phyloP scores from a whole-genome alignment of 2,797 vertebrate species.

The Etheostoma nigrum region DNA sequence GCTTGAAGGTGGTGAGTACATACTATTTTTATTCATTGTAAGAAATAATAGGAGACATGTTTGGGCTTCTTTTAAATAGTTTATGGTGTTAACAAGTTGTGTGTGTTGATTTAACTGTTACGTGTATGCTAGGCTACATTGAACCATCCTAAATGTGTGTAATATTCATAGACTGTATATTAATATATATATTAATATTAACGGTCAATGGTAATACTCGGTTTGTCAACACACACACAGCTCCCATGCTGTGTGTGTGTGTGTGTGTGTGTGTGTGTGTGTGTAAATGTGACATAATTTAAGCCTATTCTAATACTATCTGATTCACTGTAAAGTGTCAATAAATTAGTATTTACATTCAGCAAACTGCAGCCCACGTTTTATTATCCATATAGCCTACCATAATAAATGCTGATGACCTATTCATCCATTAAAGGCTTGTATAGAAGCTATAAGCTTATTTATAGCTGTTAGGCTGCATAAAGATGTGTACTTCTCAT shows the following conservation, averaged over 20 bases:
- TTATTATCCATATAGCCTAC: neutral
- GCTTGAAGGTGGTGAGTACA: conserved; percentile 70
- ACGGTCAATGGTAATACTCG: no score
- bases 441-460: neutral
- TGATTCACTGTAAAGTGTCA: neutral
- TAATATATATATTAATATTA: no score
- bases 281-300: neutral
- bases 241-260: neutral
- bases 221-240: neutral
- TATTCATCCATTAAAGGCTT: neutral
- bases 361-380: neutral
- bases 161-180: no score
- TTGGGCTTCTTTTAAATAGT: neutral
- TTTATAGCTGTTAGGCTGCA: neutral
- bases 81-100: no score
- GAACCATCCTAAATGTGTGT: neutral
- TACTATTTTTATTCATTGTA: neutral
- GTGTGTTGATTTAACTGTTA: neutral
- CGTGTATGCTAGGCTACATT: neutral
- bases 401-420: no score
- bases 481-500: neutral
- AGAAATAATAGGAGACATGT: neutral
- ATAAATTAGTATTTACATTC: neutral
- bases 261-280: neutral
- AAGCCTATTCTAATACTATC: neutral